Percentiles rank a stretch among this genome's conserved stretches.
These are phyloP conservation scores for Amazona ochrocephala DNA, from an alignment of 2,797 vertebrate species.

Conservation along the genomic window DNA sequence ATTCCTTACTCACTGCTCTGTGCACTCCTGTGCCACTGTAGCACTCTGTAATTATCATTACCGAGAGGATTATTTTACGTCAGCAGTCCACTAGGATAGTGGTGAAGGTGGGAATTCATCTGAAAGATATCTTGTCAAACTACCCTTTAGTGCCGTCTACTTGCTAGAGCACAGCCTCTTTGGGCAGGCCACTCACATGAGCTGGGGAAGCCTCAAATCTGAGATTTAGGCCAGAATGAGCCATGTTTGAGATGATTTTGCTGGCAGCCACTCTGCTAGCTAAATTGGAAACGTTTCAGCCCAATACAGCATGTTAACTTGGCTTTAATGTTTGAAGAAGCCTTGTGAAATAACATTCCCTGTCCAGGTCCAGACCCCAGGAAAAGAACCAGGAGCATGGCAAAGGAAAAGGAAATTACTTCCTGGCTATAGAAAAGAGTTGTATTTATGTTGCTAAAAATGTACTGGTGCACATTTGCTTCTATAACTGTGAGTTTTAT, in stretches of 20 bases:
- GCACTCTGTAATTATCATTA: not conserved
- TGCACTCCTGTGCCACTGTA: not conserved
- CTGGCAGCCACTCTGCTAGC: not conserved
- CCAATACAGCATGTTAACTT: not conserved
- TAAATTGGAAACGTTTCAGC: not conserved
- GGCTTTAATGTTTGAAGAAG: not conserved
- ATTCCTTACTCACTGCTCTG: not conserved
- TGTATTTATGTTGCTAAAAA: not conserved
- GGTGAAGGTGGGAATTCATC: not conserved
- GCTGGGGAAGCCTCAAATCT: not conserved
- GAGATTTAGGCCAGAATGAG: not conserved
- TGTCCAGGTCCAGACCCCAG: not conserved
- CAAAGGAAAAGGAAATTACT: not conserved
- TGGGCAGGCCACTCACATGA: not conserved
- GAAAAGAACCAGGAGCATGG: not conserved
- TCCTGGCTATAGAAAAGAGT: not conserved
- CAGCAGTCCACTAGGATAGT: not conserved
- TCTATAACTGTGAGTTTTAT: not conserved
- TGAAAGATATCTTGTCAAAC: not conserved
- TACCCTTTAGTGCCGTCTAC: not conserved
- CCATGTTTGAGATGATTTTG: not conserved
- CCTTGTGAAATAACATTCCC: not conserved
- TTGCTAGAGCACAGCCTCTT: not conserved
- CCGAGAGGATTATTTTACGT: not conserved
- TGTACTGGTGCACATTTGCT: rapidly evolving